Base-by-base conservation (phyloP, 2,113 vertebrate species). In the Arenaria interpres region DNA sequence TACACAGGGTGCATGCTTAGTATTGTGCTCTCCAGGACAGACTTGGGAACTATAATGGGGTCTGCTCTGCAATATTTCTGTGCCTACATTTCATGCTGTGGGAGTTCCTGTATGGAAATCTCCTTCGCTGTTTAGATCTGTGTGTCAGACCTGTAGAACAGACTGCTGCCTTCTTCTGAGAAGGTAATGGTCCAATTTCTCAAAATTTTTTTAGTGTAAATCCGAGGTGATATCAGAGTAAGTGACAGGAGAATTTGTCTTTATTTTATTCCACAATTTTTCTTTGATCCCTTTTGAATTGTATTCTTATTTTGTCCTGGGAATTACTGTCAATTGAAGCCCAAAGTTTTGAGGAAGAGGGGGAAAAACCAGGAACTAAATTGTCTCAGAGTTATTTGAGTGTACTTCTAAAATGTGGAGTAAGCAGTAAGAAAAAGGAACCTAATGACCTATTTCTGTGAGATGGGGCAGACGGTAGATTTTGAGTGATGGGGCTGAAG, bases 341-440 rank as follows among this genome's bases (percentile, higher is more conserved):
- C 25, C 53, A 66, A 48, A 8, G 33, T 91, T 90, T 92, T 62
- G 66, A 85, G 79, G 62, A 90, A 92, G 53, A 33, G 11, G 21
- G 27, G 30, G n/a, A 68, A 74, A 75, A 79, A 27, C 39, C 88
- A 83, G 54, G 50, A 87, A 91, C 54, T 93, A 89, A 62, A 45
- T 48, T 2, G 2, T 33, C 18, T 84, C 33, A 23, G 62, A 50
- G 25, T 88, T 89, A 72, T 81, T 90, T 87, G 12, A 57, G 23
- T 82, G 28, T 32, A 60, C 30, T 75, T 88, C 53, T 27, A 82
- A 92, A 87, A 66, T 16, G 46, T 16, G 33, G 54, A 93, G 50
- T 73, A 92, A 91, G 78, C 81, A 83, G 71, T 63, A 79, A 92
- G 35, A 77, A 87, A 90, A 90, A 75, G 92, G 90, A 90, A 92